These are phyloP conservation scores for Podarcis muralis DNA, from an alignment of 2,113 vertebrate genomes.

Conservation along the genomic window DNA sequence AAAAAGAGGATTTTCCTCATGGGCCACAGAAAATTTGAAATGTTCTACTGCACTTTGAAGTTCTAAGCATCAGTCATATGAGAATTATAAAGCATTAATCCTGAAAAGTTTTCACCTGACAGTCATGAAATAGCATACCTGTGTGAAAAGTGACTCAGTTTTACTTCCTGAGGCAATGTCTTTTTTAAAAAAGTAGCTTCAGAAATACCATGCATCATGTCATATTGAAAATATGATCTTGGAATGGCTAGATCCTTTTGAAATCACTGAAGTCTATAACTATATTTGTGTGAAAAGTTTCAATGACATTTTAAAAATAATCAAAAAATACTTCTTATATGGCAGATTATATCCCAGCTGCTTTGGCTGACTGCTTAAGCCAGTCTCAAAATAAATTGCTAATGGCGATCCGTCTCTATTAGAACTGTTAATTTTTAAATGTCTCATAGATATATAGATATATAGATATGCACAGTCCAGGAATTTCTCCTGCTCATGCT, in stretches of 20 bases:
- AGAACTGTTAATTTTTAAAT: not conserved
- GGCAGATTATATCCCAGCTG: conserved; percentile 37
- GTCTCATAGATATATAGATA: no score
- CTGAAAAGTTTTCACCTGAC: conserved; percentile 78
- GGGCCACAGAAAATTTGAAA: conserved; percentile 80
- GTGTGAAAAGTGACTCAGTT: conserved; percentile 76
- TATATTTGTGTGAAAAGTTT: conserved; percentile 58
- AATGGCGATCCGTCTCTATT: not conserved
- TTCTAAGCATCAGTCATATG: conserved; percentile 75
- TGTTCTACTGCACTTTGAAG: conserved; percentile 81
- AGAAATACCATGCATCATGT: conserved; percentile 72
- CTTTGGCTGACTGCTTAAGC: not conserved
- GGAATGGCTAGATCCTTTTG: conserved; percentile 64
- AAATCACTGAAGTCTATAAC: conserved; percentile 63
- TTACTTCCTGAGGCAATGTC: conserved; percentile 74
- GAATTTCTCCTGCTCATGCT: not conserved
- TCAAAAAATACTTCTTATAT: conserved; percentile 50
- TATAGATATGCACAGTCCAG: not conserved
- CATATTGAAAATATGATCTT: conserved; percentile 67
- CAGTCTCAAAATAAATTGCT: conserved; percentile 30
- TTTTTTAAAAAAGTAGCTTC: conserved; percentile 68
- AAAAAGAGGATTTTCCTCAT: conserved; percentile 74
- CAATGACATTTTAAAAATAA: conserved; percentile 52
- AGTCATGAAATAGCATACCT: conserved; percentile 77
- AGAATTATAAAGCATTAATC: conserved; percentile 83